A percentile compares a stretch with the other conserved stretches of the same genome.
These are phyloP conservation scores for Adelognathus sp. DNA, from an alignment of 2,888 invertebrate genomes.

Conservation along the genomic window DNA sequence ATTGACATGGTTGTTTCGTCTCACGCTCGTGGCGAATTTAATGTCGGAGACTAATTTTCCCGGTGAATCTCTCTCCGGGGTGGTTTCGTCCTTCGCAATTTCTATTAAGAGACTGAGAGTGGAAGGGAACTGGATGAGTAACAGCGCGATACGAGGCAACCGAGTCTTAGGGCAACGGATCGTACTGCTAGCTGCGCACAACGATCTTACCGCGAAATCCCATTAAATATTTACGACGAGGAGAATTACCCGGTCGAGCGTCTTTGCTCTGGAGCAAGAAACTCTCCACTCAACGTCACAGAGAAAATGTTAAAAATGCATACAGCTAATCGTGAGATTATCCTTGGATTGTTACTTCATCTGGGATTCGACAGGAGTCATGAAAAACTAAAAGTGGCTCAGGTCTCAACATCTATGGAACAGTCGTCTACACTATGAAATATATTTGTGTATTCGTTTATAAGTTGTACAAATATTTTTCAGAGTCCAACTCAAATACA, in stretches of 20 bases:
- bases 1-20: neutral
- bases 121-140: conserved; percentile 9
- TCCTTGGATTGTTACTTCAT: neutral
- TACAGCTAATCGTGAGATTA: neutral
- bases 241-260: conserved; percentile 60
- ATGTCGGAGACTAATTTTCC: conserved; percentile 1
- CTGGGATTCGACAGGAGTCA: no score
- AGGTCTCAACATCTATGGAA: no score
- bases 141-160: conserved; percentile 1
- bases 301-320: neutral
- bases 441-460: no score
- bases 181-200: conserved; percentile 46
- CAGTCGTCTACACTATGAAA: no score
- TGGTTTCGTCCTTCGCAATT: conserved; percentile 25
- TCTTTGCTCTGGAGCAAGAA: conserved; percentile 33
- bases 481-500: no score
- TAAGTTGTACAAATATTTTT: no score
- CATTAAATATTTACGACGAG: conserved; percentile 69
- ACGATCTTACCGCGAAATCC: conserved; percentile 60
- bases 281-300: neutral
- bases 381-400: no score
- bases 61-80: conserved; percentile 13
- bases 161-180: conserved; percentile 35
- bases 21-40: neutral
- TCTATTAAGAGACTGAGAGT: conserved; percentile 24